A percentile compares a stretch with the other conserved stretches of the same genome.
These are phyloP conservation scores for Melieria picta DNA, from an alignment of 2,888 invertebrate species.

Conservation along the genomic window DNA sequence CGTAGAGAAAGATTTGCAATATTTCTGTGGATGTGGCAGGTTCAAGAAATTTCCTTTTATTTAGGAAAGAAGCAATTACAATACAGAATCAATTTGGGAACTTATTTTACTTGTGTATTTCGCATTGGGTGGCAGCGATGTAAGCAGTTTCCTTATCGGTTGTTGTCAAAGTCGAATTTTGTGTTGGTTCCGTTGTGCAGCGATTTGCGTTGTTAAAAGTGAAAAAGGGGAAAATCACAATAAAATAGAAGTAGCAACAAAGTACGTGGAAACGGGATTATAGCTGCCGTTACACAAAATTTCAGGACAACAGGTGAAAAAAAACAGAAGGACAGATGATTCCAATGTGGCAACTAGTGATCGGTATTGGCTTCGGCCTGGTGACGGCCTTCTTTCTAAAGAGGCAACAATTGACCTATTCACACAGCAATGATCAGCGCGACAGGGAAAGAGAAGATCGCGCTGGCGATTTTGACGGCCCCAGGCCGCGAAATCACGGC, in stretches of 20 bases:
- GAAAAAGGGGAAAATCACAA: background rate
- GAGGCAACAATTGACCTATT: background rate
- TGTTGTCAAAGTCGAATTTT: background rate
- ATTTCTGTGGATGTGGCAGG: too few species aligned
- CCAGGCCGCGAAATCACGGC: background rate
- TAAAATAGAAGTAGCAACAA: background rate
- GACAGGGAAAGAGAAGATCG: background rate
- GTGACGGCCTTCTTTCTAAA: background rate
- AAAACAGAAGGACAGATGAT: background rate
- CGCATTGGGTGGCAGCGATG: too few species aligned
- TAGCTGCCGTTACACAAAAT: constrained; percentile 5
- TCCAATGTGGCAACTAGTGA: constrained; percentile 18
- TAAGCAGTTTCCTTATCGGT: too few species aligned
- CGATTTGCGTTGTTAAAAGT: background rate
- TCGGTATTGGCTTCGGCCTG: constrained; percentile 18
- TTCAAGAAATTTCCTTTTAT: too few species aligned
- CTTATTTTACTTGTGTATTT: too few species aligned
- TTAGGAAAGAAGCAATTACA: too few species aligned
- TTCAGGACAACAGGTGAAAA: background rate
- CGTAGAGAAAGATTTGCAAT: too few species aligned
- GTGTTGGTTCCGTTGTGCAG: background rate
- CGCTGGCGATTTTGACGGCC: background rate
- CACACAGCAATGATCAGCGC: background rate
- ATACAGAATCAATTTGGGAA: too few species aligned
- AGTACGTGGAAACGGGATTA: background rate